These are phyloP conservation scores for Phyllostomus hastatus DNA, from an alignment of 2,113 vertebrate species.

Conservation along the genomic window DNA sequence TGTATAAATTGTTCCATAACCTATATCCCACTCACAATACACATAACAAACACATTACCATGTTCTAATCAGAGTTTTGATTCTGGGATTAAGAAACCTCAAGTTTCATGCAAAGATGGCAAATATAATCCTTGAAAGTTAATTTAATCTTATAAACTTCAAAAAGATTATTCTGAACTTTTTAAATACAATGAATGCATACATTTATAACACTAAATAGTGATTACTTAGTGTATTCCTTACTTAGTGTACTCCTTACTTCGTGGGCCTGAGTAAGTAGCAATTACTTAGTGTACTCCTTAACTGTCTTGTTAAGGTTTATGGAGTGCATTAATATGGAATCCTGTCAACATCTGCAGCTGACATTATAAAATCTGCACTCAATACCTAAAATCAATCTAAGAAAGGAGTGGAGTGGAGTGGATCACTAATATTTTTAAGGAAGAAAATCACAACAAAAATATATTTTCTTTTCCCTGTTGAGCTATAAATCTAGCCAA, in stretches of 20 bases:
- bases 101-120: not conserved
- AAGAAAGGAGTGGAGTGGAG: not conserved
- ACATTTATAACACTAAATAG: not conserved
- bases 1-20: not conserved
- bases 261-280: not conserved
- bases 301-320: not conserved
- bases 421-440: not conserved
- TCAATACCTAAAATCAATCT: not conserved
- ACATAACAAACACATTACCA: not conserved
- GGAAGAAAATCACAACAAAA: not conserved
- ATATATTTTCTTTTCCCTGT: not conserved
- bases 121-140: not conserved
- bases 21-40: not conserved
- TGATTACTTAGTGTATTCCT: not conserved
- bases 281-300: not conserved
- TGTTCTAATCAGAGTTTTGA: not conserved
- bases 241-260: not conserved
- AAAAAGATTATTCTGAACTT: not conserved
- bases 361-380: not conserved
- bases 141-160: not conserved
- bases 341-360: not conserved
- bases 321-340: not conserved
- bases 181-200: not conserved
- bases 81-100: not conserved
- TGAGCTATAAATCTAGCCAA: not conserved